Conservation (phyloP, 2,113 vertebrate species). For the Syngnathus scovelli region DNA sequence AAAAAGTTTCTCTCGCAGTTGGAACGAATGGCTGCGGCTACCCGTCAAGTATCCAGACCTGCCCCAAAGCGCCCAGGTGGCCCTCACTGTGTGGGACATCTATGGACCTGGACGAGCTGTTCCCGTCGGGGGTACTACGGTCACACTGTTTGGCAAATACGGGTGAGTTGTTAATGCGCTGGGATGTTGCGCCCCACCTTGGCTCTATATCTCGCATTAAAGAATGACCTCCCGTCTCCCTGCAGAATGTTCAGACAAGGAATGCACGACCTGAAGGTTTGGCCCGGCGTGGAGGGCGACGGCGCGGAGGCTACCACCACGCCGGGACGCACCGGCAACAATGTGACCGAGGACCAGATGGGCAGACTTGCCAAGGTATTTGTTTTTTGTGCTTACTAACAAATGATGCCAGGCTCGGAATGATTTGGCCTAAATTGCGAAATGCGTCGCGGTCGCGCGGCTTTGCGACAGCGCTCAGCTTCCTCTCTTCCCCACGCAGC, state of each 20-base stretch:
- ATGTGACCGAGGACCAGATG: conserved; percentile 93
- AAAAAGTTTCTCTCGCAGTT: conserved; percentile 64
- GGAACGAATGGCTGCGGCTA: conserved; percentile 96
- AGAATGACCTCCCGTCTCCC: background rate
- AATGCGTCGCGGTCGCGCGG: background rate
- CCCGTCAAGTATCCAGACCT: conserved; percentile 96
- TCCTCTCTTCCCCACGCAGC: conserved; percentile 61
- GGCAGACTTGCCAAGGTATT: conserved; percentile 94
- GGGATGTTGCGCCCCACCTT: background rate
- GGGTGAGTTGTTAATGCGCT: conserved; percentile 69
- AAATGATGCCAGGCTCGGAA: background rate
- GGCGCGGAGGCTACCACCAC: conserved; percentile 88
- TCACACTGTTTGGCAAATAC: conserved; percentile 94
- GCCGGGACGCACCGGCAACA: conserved; percentile 91
- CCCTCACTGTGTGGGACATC: conserved; percentile 95
- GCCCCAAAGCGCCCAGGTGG: conserved; percentile 91
- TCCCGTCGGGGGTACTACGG: conserved; percentile 92
- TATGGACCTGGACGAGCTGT: conserved; percentile 91
- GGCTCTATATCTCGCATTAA: too few species aligned
- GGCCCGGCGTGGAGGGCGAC: conserved; percentile 93
- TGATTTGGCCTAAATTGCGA: too few species aligned
- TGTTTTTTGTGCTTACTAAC: background rate
- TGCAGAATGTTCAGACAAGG: conserved; percentile 95
- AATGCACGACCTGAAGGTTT: conserved; percentile 98
- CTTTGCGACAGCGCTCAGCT: background rate